Evolutionary conservation across 2,888 invertebrate genomes (phyloP).

Genomic region (Papilio protenor): DNA sequence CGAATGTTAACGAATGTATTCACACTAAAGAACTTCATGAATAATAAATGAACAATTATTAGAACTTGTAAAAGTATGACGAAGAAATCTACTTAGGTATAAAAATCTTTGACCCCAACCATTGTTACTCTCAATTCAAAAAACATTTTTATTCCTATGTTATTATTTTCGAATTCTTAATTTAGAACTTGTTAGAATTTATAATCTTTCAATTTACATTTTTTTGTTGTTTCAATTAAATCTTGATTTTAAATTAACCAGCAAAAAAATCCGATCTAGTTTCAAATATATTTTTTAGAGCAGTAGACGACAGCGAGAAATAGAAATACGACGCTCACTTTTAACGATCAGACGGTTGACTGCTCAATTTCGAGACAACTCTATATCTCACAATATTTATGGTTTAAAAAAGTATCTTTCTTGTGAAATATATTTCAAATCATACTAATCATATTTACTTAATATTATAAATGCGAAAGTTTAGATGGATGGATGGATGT

Average conservation of each 20-base stretch:
- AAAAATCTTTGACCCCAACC: too few species aligned
- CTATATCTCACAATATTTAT: background rate
- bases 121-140: too few species aligned
- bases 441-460: too few species aligned
- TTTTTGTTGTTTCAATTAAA: background rate
- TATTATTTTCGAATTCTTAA: too few species aligned
- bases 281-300: background rate
- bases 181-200: too few species aligned
- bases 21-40: slow-evolving; percentile 5
- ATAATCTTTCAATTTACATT: too few species aligned
- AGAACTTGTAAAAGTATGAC: background rate
- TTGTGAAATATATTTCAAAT: background rate
- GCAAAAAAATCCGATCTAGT: background rate
- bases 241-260: background rate
- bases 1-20: slow-evolving; percentile 28
- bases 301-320: slow-evolving; percentile 8
- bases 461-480: too few species aligned
- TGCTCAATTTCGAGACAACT: background rate
- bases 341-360: slow-evolving; percentile 5
- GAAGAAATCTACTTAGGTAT: background rate
- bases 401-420: too few species aligned
- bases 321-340: background rate
- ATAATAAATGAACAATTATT: background rate
- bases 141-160: too few species aligned
- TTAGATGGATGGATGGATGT: too few species aligned